Conservation (phyloP, 2,888 invertebrate species). For the Eilema griseolum region DNA sequence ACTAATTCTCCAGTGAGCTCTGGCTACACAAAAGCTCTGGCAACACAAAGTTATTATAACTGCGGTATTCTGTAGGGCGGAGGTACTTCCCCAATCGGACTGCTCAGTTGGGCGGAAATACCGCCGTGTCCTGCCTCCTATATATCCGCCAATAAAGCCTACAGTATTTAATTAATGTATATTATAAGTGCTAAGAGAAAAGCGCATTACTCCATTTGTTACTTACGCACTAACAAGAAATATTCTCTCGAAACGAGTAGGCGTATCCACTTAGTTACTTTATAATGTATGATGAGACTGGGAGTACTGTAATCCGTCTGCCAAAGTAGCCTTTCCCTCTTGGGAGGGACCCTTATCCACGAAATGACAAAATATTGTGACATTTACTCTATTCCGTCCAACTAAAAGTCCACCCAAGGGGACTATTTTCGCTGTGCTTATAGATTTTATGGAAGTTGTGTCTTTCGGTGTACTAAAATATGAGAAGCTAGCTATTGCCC, state of each 20-base stretch:
- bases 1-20: no score
- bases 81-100: no score
- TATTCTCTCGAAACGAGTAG: neutral
- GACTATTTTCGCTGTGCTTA: constrained; percentile 6
- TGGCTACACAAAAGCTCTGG: no score
- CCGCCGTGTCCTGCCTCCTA: no score
- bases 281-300: constrained; percentile 14
- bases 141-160: neutral
- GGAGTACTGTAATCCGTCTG: constrained; percentile 10
- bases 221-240: neutral
- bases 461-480: neutral
- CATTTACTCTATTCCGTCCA: neutral
- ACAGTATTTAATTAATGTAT: neutral
- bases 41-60: no score
- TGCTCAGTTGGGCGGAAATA: no score
- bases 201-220: no score
- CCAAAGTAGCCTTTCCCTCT: constrained; percentile 10
- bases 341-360: constrained; percentile 6
- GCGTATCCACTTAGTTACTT: constrained; percentile 11
- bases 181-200: neutral
- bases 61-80: no score
- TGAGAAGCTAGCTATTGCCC: neutral
- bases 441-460: neutral
- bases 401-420: neutral
- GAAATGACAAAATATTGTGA: constrained; percentile 10